phyloP scores from a whole-genome alignment of 2,888 invertebrate genomes.

The Nemoura dubitans region DNA sequence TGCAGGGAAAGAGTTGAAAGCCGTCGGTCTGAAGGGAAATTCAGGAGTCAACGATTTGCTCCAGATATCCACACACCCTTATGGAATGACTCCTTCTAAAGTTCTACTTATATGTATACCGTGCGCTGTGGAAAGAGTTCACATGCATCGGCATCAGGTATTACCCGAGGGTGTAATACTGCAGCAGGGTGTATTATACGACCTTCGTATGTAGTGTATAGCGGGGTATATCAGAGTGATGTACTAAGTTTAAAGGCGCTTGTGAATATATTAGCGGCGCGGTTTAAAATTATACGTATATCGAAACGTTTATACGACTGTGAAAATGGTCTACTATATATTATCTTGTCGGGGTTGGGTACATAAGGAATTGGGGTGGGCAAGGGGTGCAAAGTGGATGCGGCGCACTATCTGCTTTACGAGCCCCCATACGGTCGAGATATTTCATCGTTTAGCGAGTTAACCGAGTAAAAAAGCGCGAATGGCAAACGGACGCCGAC shows the following conservation, averaged over 20 bases:
- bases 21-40: too few species aligned
- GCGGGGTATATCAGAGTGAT: background rate
- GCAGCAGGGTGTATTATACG: background rate
- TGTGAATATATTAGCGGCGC: conserved; percentile 20
- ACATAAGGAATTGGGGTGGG: background rate
- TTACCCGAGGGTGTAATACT: background rate
- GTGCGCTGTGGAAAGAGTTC: background rate
- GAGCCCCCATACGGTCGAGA: conserved; percentile 2
- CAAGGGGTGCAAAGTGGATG: background rate
- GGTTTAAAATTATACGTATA: conserved; percentile 2
- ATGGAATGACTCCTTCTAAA: too few species aligned
- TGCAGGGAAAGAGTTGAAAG: background rate
- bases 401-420: background rate
- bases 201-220: background rate
- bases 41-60: too few species aligned
- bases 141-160: background rate
- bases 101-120: background rate
- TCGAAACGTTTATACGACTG: conserved; percentile 15
- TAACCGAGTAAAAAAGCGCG: background rate
- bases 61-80: too few species aligned
- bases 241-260: background rate
- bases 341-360: background rate
- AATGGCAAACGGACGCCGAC: background rate
- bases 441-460: conserved; percentile 24
- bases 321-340: background rate